Evolutionary conservation across 1,140 invertebrate genomes (phyloP), one percentile per base, ranked within the genome.

Genomic region (Sipha flava): DNA sequence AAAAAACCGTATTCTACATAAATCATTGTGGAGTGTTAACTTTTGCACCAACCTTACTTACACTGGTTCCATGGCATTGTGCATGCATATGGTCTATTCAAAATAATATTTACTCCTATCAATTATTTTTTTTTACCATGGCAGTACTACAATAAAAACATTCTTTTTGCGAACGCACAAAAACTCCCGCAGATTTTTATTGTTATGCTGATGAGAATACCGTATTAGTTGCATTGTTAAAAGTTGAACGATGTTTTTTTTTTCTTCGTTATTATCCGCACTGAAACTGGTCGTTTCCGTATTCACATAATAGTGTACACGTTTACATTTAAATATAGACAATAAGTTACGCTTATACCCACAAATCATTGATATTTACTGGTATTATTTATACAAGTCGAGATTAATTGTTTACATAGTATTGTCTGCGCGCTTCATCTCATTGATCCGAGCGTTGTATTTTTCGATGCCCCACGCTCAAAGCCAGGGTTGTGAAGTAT

Each of bases 121-220:
- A 62, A 18, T 62, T 62, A 62, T 62, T 62, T 62, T 62, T 62
- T 62, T 62, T 57, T n/a, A 62, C 59, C 18, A 62, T 62, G 59
- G n/a, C 59, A 62, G 59, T 62, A 18, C 29, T 62, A 34, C 31
- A 34, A 62, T 37, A 62, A 62, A 62, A 31, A 31, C 2, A 62
- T 62, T 34, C 6, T 26, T 62, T 62, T n/a, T 62, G 18, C 34
- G 59, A 34, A 62, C 29, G n/a, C n/a, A 62, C n/a, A 62, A 62
- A 62, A 34, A 62, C 16, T n/a, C n/a, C n/a, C 18, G 14, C 34
- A 62, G 59, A n/a, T n/a, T 43, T 1, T 31, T 10, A 62, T 62
- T 62, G 59, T 62, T 62, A 62, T 34, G 59, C n/a, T 62, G 26
- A 62, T 62, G 29, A 62, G 18, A n/a, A 18, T 59, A 59, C 54